Base-by-base conservation (phyloP, 2,888 invertebrate species). In the Drosophila differens region DNA sequence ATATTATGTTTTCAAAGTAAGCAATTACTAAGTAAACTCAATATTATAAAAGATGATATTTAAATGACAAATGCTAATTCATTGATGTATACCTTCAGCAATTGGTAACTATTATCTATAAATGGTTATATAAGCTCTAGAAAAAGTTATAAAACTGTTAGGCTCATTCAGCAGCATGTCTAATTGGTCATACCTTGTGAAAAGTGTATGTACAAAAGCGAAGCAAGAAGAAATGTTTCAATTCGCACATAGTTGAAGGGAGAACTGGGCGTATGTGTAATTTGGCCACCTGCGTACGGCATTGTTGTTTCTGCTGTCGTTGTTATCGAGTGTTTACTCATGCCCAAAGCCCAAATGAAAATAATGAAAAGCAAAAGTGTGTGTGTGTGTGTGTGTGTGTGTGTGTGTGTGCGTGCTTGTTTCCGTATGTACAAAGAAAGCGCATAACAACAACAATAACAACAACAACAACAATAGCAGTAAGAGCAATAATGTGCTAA, bases 231-330 rank as follows among this genome's bases (percentile, higher is more conserved):
- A 55, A 62, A 41, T 73, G n/a, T 53, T 58, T 53, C 1, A 49
- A 55, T 22, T 64, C 14, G 70, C 77, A 55, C 55, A 67, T 55
- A 41, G 47, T 53, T 25, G 14, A n/a, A 70, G 53, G 32, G 19
- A 52, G 54, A 52, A 58, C 71, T 61, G 80, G 82, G 87, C 83
- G 88, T 87, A 82, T 89, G 82, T 74, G 80, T 74, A 78, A 86
- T 81, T 53, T 61, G 41, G 25, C 41, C 51, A 79, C 47, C 60
- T 75, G 66, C 32, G 28, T 61, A 14, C 44, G 60, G 19, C 44
- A 37, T 22, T 12, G 59, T 6, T 53, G 49, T 25, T 58, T 53
- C 19, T 61, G 59, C 37, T 47, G 61, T 33, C 52, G 44, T 53
- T 66, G 69, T 53, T 79, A 69, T 76, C 68, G 72, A 30, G 41